Evolutionary conservation across 2,797 vertebrate genomes (phyloP).

Genomic region (Pseudomugil gertrudae): DNA sequence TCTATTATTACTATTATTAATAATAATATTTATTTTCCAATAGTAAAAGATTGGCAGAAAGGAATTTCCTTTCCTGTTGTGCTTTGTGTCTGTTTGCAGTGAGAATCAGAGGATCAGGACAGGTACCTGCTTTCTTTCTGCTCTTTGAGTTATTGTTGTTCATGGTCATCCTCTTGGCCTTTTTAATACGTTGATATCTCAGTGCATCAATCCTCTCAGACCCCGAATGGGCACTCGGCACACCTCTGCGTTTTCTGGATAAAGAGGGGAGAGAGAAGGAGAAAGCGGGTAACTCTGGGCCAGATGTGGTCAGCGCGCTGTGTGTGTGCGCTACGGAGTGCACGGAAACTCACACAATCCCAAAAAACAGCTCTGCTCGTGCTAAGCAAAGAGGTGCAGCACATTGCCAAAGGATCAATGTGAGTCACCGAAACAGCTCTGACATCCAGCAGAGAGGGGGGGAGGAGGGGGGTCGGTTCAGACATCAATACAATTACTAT

Average conservation of each 20-base stretch:
- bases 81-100: no score
- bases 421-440: slow-evolving; percentile 53
- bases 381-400: slow-evolving; percentile 73
- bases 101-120: background rate
- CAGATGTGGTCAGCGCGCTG: slow-evolving; percentile 46
- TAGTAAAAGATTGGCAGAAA: no score
- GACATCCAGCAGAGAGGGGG: slow-evolving; percentile 16
- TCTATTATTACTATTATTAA: no score
- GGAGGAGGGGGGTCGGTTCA: background rate
- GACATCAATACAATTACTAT: slow-evolving; percentile 19
- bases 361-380: slow-evolving; percentile 63
- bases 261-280: slow-evolving; percentile 68
- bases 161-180: slow-evolving; percentile 95
- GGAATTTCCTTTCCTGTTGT: no score
- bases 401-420: slow-evolving; percentile 71
- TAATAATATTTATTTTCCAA: no score
- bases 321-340: slow-evolving; percentile 67
- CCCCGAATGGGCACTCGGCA: slow-evolving; percentile 89
- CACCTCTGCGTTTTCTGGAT: slow-evolving; percentile 85
- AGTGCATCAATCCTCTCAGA: slow-evolving; percentile 99
- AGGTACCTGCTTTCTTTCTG: slow-evolving; percentile 95
- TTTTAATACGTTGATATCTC: slow-evolving; percentile 98
- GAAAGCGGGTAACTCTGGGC: slow-evolving; percentile 73
- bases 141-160: slow-evolving; percentile 96
- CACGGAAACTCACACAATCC: slow-evolving; percentile 58